Percentiles rank a stretch among this genome's conserved stretches.
Conservation (phyloP, 2,797 vertebrate species). For the Oreortyx pictus region DNA sequence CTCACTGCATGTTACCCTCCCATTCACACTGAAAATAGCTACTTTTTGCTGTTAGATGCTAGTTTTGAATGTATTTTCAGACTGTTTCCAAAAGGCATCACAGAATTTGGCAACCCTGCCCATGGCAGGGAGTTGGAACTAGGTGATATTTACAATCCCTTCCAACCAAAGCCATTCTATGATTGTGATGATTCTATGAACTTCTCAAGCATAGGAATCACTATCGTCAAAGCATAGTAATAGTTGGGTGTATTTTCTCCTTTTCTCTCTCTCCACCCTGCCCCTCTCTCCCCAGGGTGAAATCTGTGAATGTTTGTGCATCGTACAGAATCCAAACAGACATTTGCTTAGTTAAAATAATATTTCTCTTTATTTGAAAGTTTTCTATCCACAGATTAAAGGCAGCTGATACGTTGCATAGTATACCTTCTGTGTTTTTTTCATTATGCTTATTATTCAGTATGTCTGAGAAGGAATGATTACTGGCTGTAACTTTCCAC, state of each 20-base stretch:
- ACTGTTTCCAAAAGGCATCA: neutral
- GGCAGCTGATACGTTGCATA: slow-evolving; percentile 6
- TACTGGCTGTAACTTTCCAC: slow-evolving; percentile 43
- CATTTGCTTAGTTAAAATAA: slow-evolving; percentile 24
- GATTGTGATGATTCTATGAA: neutral
- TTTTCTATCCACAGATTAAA: slow-evolving; percentile 41
- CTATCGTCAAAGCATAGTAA: neutral
- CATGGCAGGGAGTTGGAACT: neutral
- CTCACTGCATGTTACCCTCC: neutral
- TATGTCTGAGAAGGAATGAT: neutral
- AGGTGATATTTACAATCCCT: neutral
- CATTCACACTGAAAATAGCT: neutral
- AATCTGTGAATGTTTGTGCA: neutral
- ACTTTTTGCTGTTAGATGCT: neutral
- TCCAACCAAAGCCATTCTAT: neutral
- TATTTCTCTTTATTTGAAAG: slow-evolving; percentile 53
- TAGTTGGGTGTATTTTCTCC: neutral
- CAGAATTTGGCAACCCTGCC: neutral
- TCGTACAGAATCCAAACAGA: slow-evolving; percentile 17
- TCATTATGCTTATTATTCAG: slow-evolving; percentile 15
- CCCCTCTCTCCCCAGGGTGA: neutral
- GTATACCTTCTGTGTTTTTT: neutral
- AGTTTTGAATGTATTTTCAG: neutral
- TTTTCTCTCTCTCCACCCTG: neutral
- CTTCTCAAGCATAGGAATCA: neutral